Evolutionary conservation across 2,888 invertebrate genomes (phyloP), one percentile per base, ranked within the genome.

Genomic region (Cremastinae sp.): DNA sequence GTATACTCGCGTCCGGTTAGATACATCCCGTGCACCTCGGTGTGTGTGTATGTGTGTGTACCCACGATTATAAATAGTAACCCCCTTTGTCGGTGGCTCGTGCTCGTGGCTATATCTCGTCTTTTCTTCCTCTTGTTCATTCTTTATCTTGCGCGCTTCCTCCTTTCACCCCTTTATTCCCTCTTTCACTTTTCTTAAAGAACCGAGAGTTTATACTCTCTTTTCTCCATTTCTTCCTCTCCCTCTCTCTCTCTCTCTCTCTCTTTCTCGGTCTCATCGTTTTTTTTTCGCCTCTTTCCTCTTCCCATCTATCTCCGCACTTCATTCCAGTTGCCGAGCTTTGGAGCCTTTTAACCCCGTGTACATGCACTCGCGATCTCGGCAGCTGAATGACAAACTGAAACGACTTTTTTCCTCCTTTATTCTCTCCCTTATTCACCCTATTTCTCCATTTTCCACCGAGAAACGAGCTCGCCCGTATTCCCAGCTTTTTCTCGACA

Each of bases 41-140:
- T 10, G 16, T 2, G 14, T 16, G 16, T 47, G 49, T 49, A 9
- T 53, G 53, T 28, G 53, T 61, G 58, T 70, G 66, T 75, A 72
- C 66, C 65, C 78, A 79, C 83, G 86, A 87, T 87, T 88, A 88
- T 88, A 88, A 88, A 88, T 88, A 88, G 87, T 87, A 87, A 85
- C 82, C 68, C 58, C 58, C 88, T 88, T 88, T 88, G 87, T 88
- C 87, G 86, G 84, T 81, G 5, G 75, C 71, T 75, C 58, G 28
- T 59, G 53, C 73, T 59, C 41, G 18, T 64, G 69, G 47, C 45
- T 28, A 61, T 74, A 62, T 51, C 53, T 41, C 20, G 22, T 38
- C 47, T 74, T 56, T 71, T 59, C 49, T 65, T 72, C 61, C 81
- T 80, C 82, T 83, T 85, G 83, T 84, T 85, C 84, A 84, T 82